Conservation (phyloP, 1,140 invertebrate genomes). For the Scaptomyza montana region DNA sequence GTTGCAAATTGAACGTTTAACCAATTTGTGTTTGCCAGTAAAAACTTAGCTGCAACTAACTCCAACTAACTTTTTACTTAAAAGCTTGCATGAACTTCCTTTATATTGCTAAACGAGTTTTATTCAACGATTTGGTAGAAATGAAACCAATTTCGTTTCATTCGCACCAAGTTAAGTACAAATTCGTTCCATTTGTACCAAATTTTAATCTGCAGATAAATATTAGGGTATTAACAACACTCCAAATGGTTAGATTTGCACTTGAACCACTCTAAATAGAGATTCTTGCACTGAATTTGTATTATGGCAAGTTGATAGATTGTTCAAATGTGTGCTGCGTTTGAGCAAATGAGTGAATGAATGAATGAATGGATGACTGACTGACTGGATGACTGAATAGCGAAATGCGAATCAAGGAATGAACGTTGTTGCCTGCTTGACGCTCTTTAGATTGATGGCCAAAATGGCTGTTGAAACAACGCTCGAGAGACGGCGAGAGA, state of each 20-base stretch:
- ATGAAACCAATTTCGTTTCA: too few species aligned
- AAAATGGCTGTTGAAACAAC: slow-evolving; percentile 79
- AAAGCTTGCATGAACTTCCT: too few species aligned
- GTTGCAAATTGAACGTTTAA: too few species aligned
- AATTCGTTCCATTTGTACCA: too few species aligned
- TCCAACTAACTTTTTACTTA: too few species aligned
- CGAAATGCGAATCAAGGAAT: neutral
- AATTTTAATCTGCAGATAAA: neutral
- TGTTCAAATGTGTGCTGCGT: slow-evolving; percentile 70
- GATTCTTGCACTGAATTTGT: neutral
- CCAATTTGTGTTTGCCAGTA: too few species aligned
- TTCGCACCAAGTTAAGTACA: too few species aligned
- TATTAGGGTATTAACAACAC: neutral
- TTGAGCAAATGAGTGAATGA: slow-evolving; percentile 31
- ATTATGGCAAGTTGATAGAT: slow-evolving; percentile 60
- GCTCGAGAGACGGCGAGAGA: slow-evolving; percentile 27
- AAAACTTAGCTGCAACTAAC: too few species aligned
- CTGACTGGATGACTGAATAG: slow-evolving; percentile 10
- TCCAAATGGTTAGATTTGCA: neutral
- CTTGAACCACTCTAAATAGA: too few species aligned
- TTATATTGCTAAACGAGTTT: too few species aligned
- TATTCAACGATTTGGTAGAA: too few species aligned
- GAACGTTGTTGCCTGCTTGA: slow-evolving; percentile 52
- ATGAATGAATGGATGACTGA: slow-evolving; percentile 42
- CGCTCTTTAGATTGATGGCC: slow-evolving; percentile 68